Evolutionary conservation across 2,888 invertebrate genomes (phyloP).

Genomic region (Drosophila borealis): DNA sequence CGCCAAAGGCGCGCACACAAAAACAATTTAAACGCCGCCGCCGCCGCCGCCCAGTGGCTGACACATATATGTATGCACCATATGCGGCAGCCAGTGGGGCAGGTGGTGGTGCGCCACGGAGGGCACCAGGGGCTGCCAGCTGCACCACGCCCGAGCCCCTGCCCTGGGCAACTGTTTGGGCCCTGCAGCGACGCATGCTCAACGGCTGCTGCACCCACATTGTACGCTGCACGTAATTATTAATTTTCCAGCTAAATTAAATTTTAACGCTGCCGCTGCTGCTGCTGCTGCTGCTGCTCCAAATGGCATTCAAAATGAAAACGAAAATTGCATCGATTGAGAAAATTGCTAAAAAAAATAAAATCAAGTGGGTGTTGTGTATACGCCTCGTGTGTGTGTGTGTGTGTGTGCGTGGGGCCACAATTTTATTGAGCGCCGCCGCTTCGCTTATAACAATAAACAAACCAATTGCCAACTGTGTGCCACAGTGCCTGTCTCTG

Average conservation of each 20-base stretch:
- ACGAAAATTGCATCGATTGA: slow-evolving; percentile 73
- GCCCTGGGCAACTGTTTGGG: slow-evolving; percentile 16
- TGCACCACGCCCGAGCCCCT: slow-evolving; percentile 10
- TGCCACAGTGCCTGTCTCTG: slow-evolving; percentile 13
- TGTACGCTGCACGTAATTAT: slow-evolving; percentile 71
- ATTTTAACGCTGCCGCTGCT: slow-evolving; percentile 64
- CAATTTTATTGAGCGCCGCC: slow-evolving; percentile 63
- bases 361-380: slow-evolving; percentile 36
- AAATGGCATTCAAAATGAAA: slow-evolving; percentile 65
- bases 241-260: slow-evolving; percentile 79
- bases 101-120: neutral
- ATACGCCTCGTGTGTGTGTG: slow-evolving; percentile 2
- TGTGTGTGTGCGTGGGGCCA: slow-evolving; percentile 31
- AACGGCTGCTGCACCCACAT: slow-evolving; percentile 74
- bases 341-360: slow-evolving; percentile 59
- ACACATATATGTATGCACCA: slow-evolving; percentile 23
- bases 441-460: slow-evolving; percentile 58
- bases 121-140: neutral
- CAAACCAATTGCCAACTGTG: slow-evolving; percentile 50
- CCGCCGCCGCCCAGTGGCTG: slow-evolving; percentile 55
- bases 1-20: slow-evolving; percentile 66
- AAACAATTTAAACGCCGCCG: slow-evolving; percentile 64
- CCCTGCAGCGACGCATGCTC: slow-evolving; percentile 54
- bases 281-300: slow-evolving; percentile 22
- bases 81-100: neutral